phyloP scores from a whole-genome alignment of 2,113 vertebrate genomes.

The Alethe castanea region DNA sequence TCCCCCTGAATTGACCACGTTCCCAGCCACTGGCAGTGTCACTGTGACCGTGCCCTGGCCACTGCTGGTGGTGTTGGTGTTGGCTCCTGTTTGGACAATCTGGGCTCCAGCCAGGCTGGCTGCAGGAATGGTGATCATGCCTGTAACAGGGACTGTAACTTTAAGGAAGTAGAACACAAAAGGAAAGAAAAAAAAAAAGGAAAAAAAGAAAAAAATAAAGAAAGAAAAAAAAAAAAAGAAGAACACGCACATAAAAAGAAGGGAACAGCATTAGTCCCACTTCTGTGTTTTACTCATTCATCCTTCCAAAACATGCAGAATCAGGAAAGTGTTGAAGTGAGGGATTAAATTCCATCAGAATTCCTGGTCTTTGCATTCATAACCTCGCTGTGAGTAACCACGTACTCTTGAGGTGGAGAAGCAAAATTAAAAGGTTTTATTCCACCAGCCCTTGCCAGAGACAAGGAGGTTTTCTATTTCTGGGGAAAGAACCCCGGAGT shows the following conservation, averaged over 20 bases:
- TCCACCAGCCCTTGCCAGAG: background rate
- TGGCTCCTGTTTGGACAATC: slow-evolving; percentile 93
- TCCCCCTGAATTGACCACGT: slow-evolving; percentile 95
- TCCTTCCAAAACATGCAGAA: background rate
- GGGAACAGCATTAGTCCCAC: slow-evolving; percentile 78
- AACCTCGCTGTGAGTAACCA: background rate
- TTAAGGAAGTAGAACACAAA: slow-evolving; percentile 75
- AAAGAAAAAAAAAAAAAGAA: background rate
- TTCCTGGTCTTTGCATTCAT: background rate
- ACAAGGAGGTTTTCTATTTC: background rate
- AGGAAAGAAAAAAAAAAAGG: background rate
- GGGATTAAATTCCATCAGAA: background rate
- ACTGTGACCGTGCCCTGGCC: slow-evolving; percentile 97
- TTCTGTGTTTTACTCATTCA: slow-evolving; percentile 53
- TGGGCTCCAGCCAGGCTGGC: slow-evolving; percentile 94
- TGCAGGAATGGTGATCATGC: slow-evolving; percentile 99
- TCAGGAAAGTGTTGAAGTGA: background rate
- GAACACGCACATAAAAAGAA: slow-evolving; percentile 75
- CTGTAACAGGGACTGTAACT: slow-evolving; percentile 87
- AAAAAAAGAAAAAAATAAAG: background rate
- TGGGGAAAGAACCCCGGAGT: background rate
- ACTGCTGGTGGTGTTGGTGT: slow-evolving; percentile 94
- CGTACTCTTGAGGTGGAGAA: accelerated
- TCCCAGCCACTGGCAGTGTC: slow-evolving; percentile 94
- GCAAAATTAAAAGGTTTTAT: background rate